phyloP scores from a whole-genome alignment of 2,113 vertebrate species.

The Sceloporus undulatus region DNA sequence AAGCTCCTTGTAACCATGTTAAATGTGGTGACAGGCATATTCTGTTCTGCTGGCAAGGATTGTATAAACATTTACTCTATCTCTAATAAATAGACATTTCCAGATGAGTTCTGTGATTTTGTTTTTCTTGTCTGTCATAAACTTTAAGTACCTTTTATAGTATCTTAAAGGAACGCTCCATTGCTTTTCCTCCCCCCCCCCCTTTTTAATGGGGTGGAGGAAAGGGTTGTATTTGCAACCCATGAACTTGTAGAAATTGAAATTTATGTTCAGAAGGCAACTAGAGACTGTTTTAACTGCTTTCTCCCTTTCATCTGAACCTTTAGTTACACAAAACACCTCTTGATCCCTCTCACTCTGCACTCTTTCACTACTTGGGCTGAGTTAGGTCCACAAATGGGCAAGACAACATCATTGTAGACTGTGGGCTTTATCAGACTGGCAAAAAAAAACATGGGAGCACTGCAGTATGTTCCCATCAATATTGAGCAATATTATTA shows the following conservation, averaged over 20 bases:
- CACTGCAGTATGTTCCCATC: too few species aligned
- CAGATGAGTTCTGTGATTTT: conserved; percentile 56
- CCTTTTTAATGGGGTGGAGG: conserved; percentile 30
- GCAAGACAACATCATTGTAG: conserved; percentile 58
- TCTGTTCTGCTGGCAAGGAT: conserved; percentile 71
- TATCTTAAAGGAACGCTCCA: conserved; percentile 37
- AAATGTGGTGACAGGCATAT: conserved; percentile 71
- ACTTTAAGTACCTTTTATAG: conserved; percentile 58
- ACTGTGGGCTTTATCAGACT: conserved; percentile 38
- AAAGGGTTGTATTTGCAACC: conserved; percentile 46
- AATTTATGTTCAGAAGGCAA: conserved; percentile 53
- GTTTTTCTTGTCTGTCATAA: conserved; percentile 42
- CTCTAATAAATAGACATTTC: conserved; percentile 73
- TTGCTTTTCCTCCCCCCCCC: neutral
- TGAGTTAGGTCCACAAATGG: conserved; percentile 38
- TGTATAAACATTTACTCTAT: conserved; percentile 75
- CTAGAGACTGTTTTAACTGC: conserved; percentile 52
- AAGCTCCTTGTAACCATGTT: conserved; percentile 67
- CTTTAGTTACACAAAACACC: conserved; percentile 44
- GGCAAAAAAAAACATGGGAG: too few species aligned
- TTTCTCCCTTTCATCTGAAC: conserved; percentile 49
- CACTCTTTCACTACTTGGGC: conserved; percentile 50
- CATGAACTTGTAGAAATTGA: conserved; percentile 45
- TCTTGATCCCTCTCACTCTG: conserved; percentile 24
- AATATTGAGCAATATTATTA: too few species aligned